Evolutionary conservation across 2,797 vertebrate species (phyloP).

Genomic region (Eulemur rubriventer): DNA sequence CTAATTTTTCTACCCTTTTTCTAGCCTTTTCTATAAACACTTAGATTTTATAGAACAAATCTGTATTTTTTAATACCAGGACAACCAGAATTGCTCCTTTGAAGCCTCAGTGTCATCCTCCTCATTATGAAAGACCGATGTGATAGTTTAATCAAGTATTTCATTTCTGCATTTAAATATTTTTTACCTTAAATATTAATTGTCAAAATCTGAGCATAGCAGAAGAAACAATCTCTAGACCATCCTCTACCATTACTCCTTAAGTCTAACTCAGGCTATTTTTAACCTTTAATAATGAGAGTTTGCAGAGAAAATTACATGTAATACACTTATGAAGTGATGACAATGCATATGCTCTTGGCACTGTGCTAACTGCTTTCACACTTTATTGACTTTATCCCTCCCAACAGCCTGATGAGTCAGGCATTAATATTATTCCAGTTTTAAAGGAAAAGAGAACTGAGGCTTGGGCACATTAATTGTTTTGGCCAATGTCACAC

Average conservation of each 20-base stretch:
- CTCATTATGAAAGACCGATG: not conserved
- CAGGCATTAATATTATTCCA: not conserved
- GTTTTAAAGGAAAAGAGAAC: not conserved
- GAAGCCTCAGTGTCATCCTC: not conserved
- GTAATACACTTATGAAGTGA: not conserved
- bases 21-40: not conserved
- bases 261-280: not conserved
- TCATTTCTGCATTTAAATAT: conserved; percentile 26
- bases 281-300: conserved; percentile 8
- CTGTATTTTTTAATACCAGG: not conserved
- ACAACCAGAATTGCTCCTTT: not conserved
- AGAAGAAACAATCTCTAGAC: not conserved
- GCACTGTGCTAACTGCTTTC: not conserved
- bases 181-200: conserved; percentile 43
- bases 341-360: not conserved
- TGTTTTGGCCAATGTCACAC: not conserved
- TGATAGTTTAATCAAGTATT: not conserved
- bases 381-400: not conserved
- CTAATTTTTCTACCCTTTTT: not conserved
- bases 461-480: not conserved
- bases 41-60: not conserved
- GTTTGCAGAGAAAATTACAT: not conserved
- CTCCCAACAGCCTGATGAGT: not conserved
- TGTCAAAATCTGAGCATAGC: conserved; percentile 16
- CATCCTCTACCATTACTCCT: not conserved